These are phyloP conservation scores for Nomada ruficornis DNA, from an alignment of 2,888 invertebrate species.

Conservation along the genomic window DNA sequence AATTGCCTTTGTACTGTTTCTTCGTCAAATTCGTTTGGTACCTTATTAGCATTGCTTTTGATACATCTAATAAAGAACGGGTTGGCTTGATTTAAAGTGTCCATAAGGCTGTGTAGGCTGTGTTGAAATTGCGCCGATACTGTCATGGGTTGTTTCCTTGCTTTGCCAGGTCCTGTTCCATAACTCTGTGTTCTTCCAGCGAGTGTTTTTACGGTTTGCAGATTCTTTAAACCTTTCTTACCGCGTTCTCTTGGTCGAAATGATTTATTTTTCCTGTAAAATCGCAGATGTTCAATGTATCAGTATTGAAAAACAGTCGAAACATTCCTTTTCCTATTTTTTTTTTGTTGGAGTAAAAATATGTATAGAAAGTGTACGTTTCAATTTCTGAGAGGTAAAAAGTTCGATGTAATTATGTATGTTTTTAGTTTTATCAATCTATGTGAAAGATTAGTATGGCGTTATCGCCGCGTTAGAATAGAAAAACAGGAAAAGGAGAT, in stretches of 20 bases:
- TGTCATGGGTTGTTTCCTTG: conserved; percentile 94
- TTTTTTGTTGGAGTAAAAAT: conserved; percentile 12
- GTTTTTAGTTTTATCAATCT: neutral
- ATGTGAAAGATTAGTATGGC: neutral
- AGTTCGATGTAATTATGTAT: conserved; percentile 1
- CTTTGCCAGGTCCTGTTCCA: conserved; percentile 85
- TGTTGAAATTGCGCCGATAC: conserved; percentile 98
- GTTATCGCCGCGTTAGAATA: neutral
- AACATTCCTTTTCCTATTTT: conserved; percentile 64
- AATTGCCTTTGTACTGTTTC: conserved; percentile 96
- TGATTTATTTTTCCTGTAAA: conserved; percentile 94
- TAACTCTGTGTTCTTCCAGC: conserved; percentile 90
- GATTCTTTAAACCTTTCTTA: conserved; percentile 94
- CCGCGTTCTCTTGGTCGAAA: conserved; percentile 94
- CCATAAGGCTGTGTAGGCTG: conserved; percentile 96
- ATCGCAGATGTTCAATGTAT: conserved; percentile 35
- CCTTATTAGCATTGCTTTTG: conserved; percentile 97
- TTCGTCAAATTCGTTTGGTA: conserved; percentile 96
- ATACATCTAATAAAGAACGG: conserved; percentile 96
- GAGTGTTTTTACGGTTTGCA: conserved; percentile 96
- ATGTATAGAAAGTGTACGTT: neutral
- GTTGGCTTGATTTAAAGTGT: conserved; percentile 95
- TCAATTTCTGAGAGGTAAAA: conserved; percentile 1
- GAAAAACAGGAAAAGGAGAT: conserved; percentile 67
- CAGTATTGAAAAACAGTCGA: neutral